These are phyloP conservation scores for Ammodytes marinus DNA, from an alignment of 2,113 vertebrate genomes.

Conservation along the genomic window DNA sequence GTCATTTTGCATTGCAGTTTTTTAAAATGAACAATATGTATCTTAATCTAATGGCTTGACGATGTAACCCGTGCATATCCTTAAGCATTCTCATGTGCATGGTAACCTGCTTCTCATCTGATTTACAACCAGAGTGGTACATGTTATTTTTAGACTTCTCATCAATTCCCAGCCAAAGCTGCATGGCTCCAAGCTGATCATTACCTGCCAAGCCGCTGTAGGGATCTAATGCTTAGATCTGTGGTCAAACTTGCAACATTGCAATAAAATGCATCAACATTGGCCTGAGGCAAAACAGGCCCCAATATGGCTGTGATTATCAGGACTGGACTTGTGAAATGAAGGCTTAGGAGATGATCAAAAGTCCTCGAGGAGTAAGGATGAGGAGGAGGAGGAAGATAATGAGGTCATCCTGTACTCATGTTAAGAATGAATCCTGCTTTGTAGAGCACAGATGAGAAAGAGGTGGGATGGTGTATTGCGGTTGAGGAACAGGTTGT, in stretches of 20 bases:
- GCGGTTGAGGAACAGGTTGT: constrained; percentile 27
- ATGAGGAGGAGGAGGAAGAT: constrained; percentile 15
- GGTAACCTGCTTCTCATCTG: neutral
- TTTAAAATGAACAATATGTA: neutral
- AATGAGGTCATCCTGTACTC: constrained; percentile 9
- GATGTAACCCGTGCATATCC: neutral
- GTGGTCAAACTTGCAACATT: neutral
- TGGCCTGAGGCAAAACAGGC: constrained; percentile 20
- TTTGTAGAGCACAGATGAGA: neutral
- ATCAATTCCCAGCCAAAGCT: neutral
- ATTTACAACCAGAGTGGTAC: neutral
- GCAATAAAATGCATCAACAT: neutral
- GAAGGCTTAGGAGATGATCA: constrained; percentile 54
- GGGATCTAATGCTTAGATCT: neutral
- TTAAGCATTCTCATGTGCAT: neutral
- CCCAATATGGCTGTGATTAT: constrained; percentile 61
- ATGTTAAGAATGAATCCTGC: constrained; percentile 12
- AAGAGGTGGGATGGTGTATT: neutral
- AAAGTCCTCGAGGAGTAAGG: constrained; percentile 30
- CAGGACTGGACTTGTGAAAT: constrained; percentile 33
- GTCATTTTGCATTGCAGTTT: neutral
- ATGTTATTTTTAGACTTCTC: neutral
- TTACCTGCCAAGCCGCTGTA: neutral
- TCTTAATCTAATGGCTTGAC: neutral
- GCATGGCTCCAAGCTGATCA: neutral